These are phyloP conservation scores for Pecten maximus DNA, from an alignment of 2,888 invertebrate genomes.

Conservation along the genomic window DNA sequence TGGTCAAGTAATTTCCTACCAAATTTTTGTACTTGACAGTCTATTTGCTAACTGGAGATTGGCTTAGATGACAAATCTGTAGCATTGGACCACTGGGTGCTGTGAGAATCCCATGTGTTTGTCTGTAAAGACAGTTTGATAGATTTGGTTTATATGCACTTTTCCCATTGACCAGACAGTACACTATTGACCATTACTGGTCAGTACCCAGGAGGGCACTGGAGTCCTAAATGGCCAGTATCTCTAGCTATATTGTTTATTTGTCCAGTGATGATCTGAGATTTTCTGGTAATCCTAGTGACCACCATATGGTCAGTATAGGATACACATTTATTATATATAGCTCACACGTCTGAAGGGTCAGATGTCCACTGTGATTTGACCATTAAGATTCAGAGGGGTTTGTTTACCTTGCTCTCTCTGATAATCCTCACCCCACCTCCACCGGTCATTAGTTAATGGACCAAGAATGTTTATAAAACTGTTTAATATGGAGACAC, in stretches of 20 bases:
- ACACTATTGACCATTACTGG: not conserved
- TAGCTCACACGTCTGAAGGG: not conserved
- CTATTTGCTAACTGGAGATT: not conserved
- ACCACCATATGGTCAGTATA: constrained; percentile 1
- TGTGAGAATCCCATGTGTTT: not conserved
- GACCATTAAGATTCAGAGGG: not conserved
- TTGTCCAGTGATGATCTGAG: not conserved
- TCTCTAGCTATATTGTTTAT: not conserved
- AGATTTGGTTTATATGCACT: not conserved
- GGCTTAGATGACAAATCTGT: not conserved
- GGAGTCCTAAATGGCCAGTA: not conserved
- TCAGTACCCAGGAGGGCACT: too few relatives aligned
- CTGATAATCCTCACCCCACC: not conserved
- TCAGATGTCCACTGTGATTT: not conserved
- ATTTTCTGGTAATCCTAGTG: not conserved
- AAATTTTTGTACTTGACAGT: not conserved
- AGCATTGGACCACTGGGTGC: not conserved
- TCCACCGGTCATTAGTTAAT: not conserved
- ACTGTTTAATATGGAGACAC: not conserved
- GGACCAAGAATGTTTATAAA: not conserved
- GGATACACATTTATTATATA: not conserved
- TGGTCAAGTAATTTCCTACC: constrained; percentile 1
- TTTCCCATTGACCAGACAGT: not conserved
- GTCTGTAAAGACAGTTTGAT: not conserved
- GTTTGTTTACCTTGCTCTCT: not conserved